Conservation (phyloP, 2,113 vertebrate species). For the Pagrus major region DNA sequence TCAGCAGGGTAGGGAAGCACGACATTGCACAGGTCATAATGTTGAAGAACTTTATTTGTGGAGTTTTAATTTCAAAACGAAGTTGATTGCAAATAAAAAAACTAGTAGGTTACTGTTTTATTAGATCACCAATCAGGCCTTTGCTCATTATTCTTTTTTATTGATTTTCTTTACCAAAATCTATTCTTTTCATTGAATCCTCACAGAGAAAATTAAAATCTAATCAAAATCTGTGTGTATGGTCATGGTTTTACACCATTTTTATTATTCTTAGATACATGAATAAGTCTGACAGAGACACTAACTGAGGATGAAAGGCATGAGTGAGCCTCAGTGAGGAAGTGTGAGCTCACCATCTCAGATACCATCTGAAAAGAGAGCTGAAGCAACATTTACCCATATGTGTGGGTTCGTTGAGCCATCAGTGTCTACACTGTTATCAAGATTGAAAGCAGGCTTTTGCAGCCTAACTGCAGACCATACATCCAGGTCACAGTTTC, state of each 20-base stretch:
- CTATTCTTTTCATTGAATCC: neutral
- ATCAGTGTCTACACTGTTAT: slow-evolving; percentile 43
- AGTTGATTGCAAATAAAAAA: neutral
- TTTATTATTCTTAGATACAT: neutral
- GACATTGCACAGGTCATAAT: neutral
- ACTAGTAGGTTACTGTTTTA: neutral
- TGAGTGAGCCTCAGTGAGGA: neutral
- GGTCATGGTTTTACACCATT: neutral
- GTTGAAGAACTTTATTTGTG: neutral
- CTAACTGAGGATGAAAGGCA: neutral
- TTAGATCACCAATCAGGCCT: neutral
- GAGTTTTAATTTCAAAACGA: neutral
- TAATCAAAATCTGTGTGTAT: neutral
- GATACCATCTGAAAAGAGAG: slow-evolving; percentile 50
- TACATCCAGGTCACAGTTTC: slow-evolving; percentile 46
- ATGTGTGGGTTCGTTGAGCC: slow-evolving; percentile 40
- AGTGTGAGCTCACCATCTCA: neutral
- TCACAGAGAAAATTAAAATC: neutral
- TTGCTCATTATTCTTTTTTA: neutral
- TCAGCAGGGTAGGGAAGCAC: neutral
- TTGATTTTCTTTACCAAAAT: neutral
- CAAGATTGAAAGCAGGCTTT: slow-evolving; percentile 47
- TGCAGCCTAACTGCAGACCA: slow-evolving; percentile 4
- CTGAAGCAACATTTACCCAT: slow-evolving; percentile 36
- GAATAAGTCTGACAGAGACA: neutral